Evolutionary conservation across 2,797 vertebrate genomes (phyloP).

Genomic region (Protonibea diacanthus): DNA sequence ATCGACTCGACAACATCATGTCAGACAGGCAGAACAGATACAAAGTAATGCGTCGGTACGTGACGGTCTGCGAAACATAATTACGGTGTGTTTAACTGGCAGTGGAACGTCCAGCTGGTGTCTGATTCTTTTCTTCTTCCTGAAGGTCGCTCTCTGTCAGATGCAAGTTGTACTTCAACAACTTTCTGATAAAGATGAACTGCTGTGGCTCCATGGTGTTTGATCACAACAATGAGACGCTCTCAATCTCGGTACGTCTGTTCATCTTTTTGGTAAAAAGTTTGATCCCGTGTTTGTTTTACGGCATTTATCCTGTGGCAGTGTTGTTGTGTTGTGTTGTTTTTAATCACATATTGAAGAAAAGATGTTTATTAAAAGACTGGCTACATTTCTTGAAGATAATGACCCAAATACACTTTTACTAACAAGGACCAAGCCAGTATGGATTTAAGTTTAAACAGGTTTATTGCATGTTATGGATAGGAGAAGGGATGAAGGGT

Average conservation of each 20-base stretch:
- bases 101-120: background rate
- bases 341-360: background rate
- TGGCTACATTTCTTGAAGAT: background rate
- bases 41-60: constrained; percentile 78
- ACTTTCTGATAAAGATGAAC: constrained; percentile 80
- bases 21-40: constrained; percentile 80
- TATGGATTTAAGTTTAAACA: too few relatives aligned
- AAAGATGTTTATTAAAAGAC: background rate
- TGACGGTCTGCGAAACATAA: background rate
- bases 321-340: background rate
- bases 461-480: too few relatives aligned
- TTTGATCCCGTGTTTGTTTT: background rate
- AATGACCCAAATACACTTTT: background rate
- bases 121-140: constrained; percentile 20
- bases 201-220: constrained; percentile 82
- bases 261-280: background rate
- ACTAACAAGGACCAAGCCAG: too few relatives aligned
- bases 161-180: constrained; percentile 83
- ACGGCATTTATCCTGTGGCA: background rate
- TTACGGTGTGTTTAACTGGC: background rate
- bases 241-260: constrained; percentile 55
- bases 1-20: constrained; percentile 80
- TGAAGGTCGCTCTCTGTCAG: constrained; percentile 74
- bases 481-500: too few relatives aligned
- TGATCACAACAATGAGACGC: constrained; percentile 81